Percentiles rank a stretch among this genome's conserved stretches.
phyloP scores from a whole-genome alignment of 2,888 invertebrate species.

The Pseudococcus jackbeardsleyi region DNA sequence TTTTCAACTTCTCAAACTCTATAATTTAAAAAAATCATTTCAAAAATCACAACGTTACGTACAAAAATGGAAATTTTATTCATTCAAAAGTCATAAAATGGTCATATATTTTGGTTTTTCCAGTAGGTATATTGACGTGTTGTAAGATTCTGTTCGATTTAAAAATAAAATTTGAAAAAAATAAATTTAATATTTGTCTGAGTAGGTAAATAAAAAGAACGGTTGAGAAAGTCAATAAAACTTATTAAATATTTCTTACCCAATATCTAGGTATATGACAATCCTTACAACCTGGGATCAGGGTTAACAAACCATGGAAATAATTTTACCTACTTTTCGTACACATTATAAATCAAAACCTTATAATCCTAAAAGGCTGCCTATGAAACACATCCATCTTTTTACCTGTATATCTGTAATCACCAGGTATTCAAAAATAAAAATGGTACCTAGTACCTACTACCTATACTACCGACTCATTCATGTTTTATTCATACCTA shows the following conservation, averaged over 20 bases:
- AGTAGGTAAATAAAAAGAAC: not conserved
- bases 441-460: not conserved
- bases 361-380: not conserved
- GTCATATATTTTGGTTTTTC: too few species aligned
- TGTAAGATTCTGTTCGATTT: too few species aligned
- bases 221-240: conserved; percentile 3
- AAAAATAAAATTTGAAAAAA: too few species aligned
- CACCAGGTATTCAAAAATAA: conserved; percentile 30
- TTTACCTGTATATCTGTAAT: not conserved
- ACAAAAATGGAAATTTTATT: too few species aligned
- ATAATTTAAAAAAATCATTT: too few species aligned
- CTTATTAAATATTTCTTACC: not conserved
- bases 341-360: not conserved
- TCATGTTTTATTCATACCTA: conserved; percentile 38
- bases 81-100: too few species aligned
- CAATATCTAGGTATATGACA: not conserved
- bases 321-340: conserved; percentile 11
- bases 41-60: too few species aligned
- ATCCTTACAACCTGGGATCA: not conserved
- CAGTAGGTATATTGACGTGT: too few species aligned
- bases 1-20: too few species aligned
- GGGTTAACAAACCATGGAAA: conserved; percentile 27
- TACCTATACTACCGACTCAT: too few species aligned
- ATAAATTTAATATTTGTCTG: not conserved
- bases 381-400: not conserved